These are phyloP conservation scores for Emydoidea blandingii DNA, from an alignment of 2,797 vertebrate genomes.

Conservation along the genomic window DNA sequence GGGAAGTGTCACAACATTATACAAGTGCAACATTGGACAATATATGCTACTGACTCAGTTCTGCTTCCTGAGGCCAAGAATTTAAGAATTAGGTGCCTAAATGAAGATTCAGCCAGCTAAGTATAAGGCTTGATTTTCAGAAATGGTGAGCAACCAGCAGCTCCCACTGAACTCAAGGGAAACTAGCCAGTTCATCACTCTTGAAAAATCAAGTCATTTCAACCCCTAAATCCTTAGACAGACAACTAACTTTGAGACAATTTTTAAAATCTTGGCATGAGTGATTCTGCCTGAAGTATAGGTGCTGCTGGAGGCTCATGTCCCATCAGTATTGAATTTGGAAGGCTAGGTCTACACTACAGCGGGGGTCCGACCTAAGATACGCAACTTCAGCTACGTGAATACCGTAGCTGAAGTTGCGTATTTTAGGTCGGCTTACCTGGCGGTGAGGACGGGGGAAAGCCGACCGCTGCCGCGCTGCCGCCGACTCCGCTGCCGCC, in stretches of 20 bases:
- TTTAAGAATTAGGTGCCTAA: background rate
- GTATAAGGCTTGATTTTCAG: background rate
- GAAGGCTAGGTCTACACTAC: too few species aligned
- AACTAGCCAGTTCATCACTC: background rate
- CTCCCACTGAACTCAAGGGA: background rate
- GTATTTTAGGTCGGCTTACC: too few species aligned
- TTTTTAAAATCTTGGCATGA: background rate
- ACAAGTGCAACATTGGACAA: background rate
- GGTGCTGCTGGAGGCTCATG: background rate
- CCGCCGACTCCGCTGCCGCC: too few species aligned
- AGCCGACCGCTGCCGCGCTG: too few species aligned
- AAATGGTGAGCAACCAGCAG: background rate
- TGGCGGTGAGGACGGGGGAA: too few species aligned
- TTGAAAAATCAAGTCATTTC: background rate
- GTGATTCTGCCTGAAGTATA: background rate
- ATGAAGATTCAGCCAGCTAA: background rate
- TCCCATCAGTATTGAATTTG: background rate
- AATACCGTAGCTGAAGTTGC: too few species aligned
- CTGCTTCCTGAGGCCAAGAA: background rate
- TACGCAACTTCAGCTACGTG: too few species aligned
- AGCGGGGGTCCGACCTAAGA: too few species aligned
- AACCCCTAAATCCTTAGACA: background rate
- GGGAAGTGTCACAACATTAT: background rate
- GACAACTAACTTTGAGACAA: background rate
- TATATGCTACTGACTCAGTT: background rate